phyloP scores from a whole-genome alignment of 2,888 invertebrate genomes.

The Lissonota sp. region DNA sequence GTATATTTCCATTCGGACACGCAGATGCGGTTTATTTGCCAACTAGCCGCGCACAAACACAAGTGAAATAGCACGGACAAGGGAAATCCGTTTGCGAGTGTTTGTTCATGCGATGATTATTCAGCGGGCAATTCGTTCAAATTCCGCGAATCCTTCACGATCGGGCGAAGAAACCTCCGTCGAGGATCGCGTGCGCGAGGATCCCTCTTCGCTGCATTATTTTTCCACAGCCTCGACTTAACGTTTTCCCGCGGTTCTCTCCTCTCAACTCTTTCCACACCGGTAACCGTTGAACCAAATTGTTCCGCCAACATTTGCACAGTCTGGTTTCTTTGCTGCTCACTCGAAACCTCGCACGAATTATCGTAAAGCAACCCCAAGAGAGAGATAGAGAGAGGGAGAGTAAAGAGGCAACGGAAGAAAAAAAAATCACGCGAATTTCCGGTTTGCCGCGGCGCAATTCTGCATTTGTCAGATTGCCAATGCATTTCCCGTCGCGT shows the following conservation, averaged over 20 bases:
- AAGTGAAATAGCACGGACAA: not conserved
- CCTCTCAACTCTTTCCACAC: slow-evolving; percentile 30
- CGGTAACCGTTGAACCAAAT: slow-evolving; percentile 75
- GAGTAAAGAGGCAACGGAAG: slow-evolving; percentile 1
- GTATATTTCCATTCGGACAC: slow-evolving; percentile 9
- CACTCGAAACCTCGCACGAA: not conserved
- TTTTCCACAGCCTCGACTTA: slow-evolving; percentile 21
- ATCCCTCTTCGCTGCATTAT: not conserved
- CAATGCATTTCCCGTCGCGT: no score
- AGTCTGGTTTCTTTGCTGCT: slow-evolving; percentile 14
- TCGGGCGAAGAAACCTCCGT: slow-evolving; percentile 39
- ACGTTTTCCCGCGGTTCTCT: not conserved
- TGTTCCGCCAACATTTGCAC: slow-evolving; percentile 76
- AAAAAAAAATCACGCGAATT: slow-evolving; percentile 12
- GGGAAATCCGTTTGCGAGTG: slow-evolving; percentile 48
- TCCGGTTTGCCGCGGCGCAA: no score
- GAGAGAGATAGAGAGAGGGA: slow-evolving; percentile 17
- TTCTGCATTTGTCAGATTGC: no score
- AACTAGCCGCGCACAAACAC: slow-evolving; percentile 26
- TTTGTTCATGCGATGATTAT: slow-evolving; percentile 37
- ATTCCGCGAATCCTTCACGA: slow-evolving; percentile 62
- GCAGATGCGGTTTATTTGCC: slow-evolving; percentile 30
- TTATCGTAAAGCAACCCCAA: slow-evolving; percentile 2
- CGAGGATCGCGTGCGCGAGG: slow-evolving; percentile 66
- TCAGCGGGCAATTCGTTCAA: slow-evolving; percentile 61